These are phyloP conservation scores for Leucophenga montana DNA, from an alignment of 2,888 invertebrate species.

Conservation along the genomic window DNA sequence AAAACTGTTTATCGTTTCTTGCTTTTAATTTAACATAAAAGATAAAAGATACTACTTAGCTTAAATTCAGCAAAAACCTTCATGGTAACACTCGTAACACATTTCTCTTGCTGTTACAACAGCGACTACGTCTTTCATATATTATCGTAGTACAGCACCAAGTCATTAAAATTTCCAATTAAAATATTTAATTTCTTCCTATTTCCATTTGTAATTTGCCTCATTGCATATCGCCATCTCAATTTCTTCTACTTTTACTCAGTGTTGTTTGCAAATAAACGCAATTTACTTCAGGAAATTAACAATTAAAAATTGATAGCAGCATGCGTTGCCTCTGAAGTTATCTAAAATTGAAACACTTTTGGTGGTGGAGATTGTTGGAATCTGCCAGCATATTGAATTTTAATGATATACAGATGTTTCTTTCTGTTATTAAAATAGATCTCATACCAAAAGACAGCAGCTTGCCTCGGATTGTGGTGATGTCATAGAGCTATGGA, in stretches of 20 bases:
- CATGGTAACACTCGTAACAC: too few relatives aligned
- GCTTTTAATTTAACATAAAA: too few relatives aligned
- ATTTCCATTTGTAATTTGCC: slow-evolving; percentile 46
- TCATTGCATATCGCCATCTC: slow-evolving; percentile 36
- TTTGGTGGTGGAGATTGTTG: background rate
- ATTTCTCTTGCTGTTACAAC: too few relatives aligned
- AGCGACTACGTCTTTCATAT: too few relatives aligned
- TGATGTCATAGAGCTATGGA: too few relatives aligned
- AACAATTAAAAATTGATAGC: slow-evolving; percentile 68
- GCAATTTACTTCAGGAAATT: slow-evolving; percentile 63
- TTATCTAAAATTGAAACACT: background rate
- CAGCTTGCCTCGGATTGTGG: too few relatives aligned
- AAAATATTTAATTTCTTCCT: slow-evolving; percentile 65
- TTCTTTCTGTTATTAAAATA: slow-evolving; percentile 33
- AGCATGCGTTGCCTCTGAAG: too few relatives aligned
- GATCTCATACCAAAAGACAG: slow-evolving; percentile 31
- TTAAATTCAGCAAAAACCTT: too few relatives aligned
- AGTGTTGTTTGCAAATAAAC: slow-evolving; percentile 50
- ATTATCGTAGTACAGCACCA: background rate
- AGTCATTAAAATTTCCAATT: slow-evolving; percentile 64
- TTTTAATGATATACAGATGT: slow-evolving; percentile 29
- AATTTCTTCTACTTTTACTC: background rate
- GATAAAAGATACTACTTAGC: too few relatives aligned
- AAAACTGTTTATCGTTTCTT: too few relatives aligned
- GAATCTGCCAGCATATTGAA: slow-evolving; percentile 10